A percentile compares a stretch with the other conserved stretches of the same genome.
Evolutionary conservation across 2,888 invertebrate species (phyloP).

Genomic region (Hyalella azteca): DNA sequence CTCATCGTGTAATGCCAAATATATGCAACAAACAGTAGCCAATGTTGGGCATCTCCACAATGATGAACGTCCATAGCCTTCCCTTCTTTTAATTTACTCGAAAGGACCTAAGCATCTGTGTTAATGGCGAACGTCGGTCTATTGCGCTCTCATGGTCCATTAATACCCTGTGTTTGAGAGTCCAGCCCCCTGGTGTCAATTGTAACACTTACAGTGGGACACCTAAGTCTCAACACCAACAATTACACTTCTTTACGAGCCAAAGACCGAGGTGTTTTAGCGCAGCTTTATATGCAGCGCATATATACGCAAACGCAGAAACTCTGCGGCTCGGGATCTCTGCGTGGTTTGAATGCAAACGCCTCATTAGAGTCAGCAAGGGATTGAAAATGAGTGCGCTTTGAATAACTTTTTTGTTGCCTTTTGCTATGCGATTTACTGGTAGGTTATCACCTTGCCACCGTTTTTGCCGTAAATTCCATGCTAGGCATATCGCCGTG

Average conservation of each 20-base stretch:
- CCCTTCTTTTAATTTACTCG: constrained; percentile 19
- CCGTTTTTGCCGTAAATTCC: constrained; percentile 3
- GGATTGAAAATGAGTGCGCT: constrained; percentile 29
- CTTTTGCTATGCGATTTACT: not conserved
- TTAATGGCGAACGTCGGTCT: not conserved
- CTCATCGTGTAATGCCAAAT: no score
- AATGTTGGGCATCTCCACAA: no score
- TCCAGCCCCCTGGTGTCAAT: constrained; percentile 17
- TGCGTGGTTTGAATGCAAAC: constrained; percentile 26
- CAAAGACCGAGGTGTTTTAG: constrained; percentile 10
- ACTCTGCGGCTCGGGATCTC: not conserved
- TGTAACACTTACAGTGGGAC: constrained; percentile 29
- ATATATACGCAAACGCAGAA: constrained; percentile 6
- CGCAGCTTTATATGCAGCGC: no score
- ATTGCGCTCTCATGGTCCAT: not conserved
- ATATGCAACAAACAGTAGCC: no score
- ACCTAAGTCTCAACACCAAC: constrained; percentile 33
- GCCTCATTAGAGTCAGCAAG: not conserved
- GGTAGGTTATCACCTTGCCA: not conserved
- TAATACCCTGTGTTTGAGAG: not conserved
- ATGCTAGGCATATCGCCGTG: not conserved
- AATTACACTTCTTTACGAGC: constrained; percentile 31
- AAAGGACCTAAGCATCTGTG: not conserved
- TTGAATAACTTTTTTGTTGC: not conserved
- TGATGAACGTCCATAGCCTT: no score